Percentiles rank a stretch among this genome's conserved stretches.
Conservation (phyloP, 2,113 vertebrate genomes). For the Dascyllus trimaculatus region DNA sequence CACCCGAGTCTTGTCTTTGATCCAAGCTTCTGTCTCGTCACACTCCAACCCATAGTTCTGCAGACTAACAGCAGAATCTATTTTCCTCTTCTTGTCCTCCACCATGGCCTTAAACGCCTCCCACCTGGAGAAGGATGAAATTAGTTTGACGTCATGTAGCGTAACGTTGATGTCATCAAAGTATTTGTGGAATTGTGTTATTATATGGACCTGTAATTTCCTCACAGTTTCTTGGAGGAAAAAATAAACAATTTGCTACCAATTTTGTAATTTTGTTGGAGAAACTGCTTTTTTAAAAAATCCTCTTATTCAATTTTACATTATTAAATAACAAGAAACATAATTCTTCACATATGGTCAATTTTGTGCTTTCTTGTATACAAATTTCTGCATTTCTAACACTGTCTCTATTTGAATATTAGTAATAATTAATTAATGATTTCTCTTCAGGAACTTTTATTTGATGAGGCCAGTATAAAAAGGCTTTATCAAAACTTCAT, state of each 20-base stretch:
- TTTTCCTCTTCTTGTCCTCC: conserved; percentile 83
- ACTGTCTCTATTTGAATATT: too few species aligned
- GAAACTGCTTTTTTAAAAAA: background rate
- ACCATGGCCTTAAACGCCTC: conserved; percentile 90
- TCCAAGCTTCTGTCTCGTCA: conserved; percentile 93
- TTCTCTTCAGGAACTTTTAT: background rate
- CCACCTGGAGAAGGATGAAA: conserved; percentile 86
- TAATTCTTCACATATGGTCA: background rate
- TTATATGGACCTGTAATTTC: background rate
- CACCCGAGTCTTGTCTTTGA: conserved; percentile 89
- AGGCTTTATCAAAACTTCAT: background rate
- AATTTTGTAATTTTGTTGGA: background rate
- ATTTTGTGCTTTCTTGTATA: too few species aligned
- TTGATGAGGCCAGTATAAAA: background rate
- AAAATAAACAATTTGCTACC: background rate
- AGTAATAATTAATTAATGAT: background rate
- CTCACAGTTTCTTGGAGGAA: background rate
- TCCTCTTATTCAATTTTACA: background rate
- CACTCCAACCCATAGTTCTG: conserved; percentile 94
- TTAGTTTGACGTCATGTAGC: background rate
- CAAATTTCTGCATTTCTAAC: too few species aligned
- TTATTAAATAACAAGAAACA: background rate
- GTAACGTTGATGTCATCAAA: background rate
- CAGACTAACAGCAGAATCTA: conserved; percentile 90
- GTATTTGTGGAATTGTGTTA: background rate